Evolutionary conservation across 2,113 vertebrate genomes (phyloP).

Genomic region (Gasterosteus nipponicus): DNA sequence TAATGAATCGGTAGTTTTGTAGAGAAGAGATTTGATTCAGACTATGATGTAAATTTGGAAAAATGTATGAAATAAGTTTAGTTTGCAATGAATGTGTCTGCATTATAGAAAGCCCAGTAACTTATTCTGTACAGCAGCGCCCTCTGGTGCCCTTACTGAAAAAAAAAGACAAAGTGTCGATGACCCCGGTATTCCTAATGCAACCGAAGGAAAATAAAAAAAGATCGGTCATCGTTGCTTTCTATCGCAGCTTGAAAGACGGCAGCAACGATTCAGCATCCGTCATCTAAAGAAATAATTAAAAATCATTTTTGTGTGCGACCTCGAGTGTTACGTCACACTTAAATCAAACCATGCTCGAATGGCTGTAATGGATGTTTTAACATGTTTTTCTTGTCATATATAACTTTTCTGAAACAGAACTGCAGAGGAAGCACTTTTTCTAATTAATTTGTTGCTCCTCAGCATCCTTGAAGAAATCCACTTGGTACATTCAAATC

Average conservation of each 20-base stretch:
- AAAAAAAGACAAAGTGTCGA: background rate
- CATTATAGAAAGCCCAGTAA: too few species aligned
- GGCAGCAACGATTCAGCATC: background rate
- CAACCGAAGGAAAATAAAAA: too few species aligned
- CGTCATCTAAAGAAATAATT: background rate
- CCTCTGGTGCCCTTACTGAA: too few species aligned
- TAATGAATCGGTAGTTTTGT: too few species aligned
- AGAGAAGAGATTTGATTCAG: too few species aligned
- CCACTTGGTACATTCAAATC: background rate
- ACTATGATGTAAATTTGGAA: too few species aligned
- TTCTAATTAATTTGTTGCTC: slow-evolving; percentile 9
- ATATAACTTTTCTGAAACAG: background rate
- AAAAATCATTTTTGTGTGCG: background rate
- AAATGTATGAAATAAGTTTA: too few species aligned
- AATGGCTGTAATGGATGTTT: background rate
- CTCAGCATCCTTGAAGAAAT: slow-evolving; percentile 24
- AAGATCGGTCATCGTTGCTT: background rate
- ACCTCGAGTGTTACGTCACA: background rate
- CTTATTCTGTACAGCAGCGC: too few species aligned
- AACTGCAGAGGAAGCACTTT: background rate
- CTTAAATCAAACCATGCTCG: background rate
- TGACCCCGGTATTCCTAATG: too few species aligned
- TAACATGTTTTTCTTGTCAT: background rate
- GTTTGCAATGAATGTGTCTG: too few species aligned
- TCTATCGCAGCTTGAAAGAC: background rate